These are phyloP conservation scores for Sebastes dallii DNA, from an alignment of 2,797 vertebrate species.

Conservation along the genomic window DNA sequence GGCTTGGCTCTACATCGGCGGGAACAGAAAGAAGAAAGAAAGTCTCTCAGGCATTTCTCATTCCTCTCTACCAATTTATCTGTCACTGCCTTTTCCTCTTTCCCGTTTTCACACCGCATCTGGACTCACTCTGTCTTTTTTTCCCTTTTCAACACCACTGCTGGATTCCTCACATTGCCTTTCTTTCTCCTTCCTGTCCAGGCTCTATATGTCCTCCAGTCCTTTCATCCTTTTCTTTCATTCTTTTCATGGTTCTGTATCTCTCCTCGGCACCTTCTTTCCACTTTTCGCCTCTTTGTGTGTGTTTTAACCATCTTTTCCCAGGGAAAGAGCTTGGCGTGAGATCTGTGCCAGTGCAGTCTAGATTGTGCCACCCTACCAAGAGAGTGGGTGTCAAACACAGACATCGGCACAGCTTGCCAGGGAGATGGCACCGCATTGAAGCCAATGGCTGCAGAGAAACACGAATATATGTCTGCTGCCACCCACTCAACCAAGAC, in stretches of 20 bases:
- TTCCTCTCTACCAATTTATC: conserved; percentile 67
- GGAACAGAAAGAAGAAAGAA: conserved; percentile 66
- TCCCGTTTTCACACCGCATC: conserved; percentile 65
- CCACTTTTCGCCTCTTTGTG: conserved; percentile 52
- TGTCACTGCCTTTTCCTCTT: conserved; percentile 62
- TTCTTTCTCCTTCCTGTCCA: conserved; percentile 54
- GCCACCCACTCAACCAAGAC: conserved; percentile 53
- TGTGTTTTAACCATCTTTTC: conserved; percentile 59
- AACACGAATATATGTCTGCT: conserved; percentile 69
- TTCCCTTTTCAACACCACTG: conserved; percentile 39
- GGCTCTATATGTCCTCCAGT: conserved; percentile 38
- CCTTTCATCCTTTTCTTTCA: conserved; percentile 46
- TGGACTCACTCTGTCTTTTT: conserved; percentile 59
- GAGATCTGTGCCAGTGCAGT: conserved; percentile 60
- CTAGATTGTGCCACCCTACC: conserved; percentile 66
- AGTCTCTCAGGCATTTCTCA: conserved; percentile 63
- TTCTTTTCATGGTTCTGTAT: conserved; percentile 60
- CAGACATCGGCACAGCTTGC: conserved; percentile 68
- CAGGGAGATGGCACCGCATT: conserved; percentile 67
- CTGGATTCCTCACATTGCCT: conserved; percentile 45
- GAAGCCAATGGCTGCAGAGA: conserved; percentile 67
- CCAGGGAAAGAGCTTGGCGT: conserved; percentile 57
- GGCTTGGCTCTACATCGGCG: conserved; percentile 64
- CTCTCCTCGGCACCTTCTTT: conserved; percentile 59
- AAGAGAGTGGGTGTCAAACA: conserved; percentile 76